phyloP scores from a whole-genome alignment of 2,888 invertebrate species.

The Apodemia zela region DNA sequence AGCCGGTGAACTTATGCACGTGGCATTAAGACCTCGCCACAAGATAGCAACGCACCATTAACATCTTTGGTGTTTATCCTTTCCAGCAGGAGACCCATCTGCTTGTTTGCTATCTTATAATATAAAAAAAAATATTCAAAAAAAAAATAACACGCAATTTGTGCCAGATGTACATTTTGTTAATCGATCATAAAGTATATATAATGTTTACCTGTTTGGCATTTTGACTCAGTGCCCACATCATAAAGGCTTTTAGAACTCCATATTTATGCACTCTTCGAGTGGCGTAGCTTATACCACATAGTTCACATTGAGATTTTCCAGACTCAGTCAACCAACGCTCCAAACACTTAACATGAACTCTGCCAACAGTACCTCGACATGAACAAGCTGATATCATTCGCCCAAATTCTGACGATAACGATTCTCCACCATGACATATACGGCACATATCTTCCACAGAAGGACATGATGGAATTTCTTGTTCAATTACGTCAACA shows the following conservation, averaged over 20 bases:
- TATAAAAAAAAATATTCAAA: too few species aligned
- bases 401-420: conserved; percentile 52
- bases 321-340: conserved; percentile 88
- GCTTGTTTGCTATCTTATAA: too few species aligned
- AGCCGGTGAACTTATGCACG: too few species aligned
- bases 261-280: conserved; percentile 82
- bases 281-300: conserved; percentile 84
- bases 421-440: conserved; percentile 63
- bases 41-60: too few species aligned
- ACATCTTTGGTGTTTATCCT: too few species aligned
- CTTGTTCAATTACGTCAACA: conserved; percentile 39
- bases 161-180: too few species aligned
- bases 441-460: conserved; percentile 69
- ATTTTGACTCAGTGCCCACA: conserved; percentile 81
- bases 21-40: too few species aligned
- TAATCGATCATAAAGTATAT: too few species aligned
- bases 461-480: conserved; percentile 51
- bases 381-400: conserved; percentile 71
- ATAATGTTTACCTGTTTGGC: conserved; percentile 60
- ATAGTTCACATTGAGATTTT: conserved; percentile 86
- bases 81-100: too few species aligned
- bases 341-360: conserved; percentile 87
- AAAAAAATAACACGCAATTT: too few species aligned
- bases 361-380: conserved; percentile 85
- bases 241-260: conserved; percentile 73